Evolutionary conservation across 2,797 vertebrate genomes (phyloP).

Genomic region (Rachycentron canadum): DNA sequence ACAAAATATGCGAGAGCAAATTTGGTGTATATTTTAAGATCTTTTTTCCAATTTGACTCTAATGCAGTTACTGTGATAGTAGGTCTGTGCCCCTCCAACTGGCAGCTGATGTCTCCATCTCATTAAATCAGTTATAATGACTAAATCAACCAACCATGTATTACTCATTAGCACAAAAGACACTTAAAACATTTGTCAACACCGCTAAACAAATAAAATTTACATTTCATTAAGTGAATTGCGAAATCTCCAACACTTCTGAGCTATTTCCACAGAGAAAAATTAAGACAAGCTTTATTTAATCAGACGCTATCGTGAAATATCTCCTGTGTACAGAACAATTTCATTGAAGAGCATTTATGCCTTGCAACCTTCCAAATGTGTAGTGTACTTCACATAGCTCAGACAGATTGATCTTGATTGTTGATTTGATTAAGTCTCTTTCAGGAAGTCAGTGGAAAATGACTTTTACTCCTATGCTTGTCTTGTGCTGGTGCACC

Average conservation of each 20-base stretch:
- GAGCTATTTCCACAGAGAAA: conserved; percentile 14
- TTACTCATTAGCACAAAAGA: conserved; percentile 39
- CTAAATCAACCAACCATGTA: conserved; percentile 43
- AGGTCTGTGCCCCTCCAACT: not conserved
- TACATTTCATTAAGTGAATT: conserved; percentile 40
- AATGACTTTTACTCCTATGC: conserved; percentile 30
- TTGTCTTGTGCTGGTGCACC: conserved; percentile 20
- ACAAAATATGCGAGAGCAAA: not conserved
- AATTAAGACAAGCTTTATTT: conserved; percentile 40
- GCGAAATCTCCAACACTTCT: conserved; percentile 24
- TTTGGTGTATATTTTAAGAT: not conserved
- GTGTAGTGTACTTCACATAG: not conserved
- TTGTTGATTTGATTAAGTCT: conserved; percentile 59
- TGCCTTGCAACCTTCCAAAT: conserved; percentile 30
- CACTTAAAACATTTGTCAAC: conserved; percentile 36
- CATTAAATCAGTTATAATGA: conserved; percentile 40
- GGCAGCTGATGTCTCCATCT: conserved; percentile 33
- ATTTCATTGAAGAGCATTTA: conserved; percentile 28
- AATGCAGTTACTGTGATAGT: no score
- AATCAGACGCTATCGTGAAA: conserved; percentile 35
- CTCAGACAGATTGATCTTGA: conserved; percentile 49
- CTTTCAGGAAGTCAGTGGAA: conserved; percentile 25
- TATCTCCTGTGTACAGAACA: conserved; percentile 22
- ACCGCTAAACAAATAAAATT: conserved; percentile 35
- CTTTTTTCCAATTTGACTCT: no score